A percentile compares a stretch with the other conserved stretches of the same genome.
Conservation (phyloP, 2,797 vertebrate genomes). For the Falco rusticolus region DNA sequence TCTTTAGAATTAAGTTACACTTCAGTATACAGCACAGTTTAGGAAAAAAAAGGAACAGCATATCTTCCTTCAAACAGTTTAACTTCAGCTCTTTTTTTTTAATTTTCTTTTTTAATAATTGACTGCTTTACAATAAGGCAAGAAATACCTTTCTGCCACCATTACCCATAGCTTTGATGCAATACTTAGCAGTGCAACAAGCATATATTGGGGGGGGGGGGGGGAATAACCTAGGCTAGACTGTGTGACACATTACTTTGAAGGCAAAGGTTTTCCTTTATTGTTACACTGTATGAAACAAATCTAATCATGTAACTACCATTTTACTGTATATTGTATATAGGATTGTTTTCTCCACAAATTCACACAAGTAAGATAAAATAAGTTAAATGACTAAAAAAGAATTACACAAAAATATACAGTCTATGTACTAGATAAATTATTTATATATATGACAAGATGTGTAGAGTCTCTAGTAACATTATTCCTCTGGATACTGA, state of each 20-base stretch:
- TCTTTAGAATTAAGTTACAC: conserved; percentile 14
- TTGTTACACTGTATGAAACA: conserved; percentile 69
- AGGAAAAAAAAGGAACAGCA: neutral
- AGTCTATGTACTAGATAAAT: conserved; percentile 67
- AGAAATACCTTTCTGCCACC: neutral
- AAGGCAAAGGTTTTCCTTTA: conserved; percentile 72
- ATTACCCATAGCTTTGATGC: neutral
- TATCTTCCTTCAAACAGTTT: neutral
- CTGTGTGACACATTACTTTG: conserved; percentile 60
- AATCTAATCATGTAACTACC: conserved; percentile 65
- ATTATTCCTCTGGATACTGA: conserved; percentile 64
- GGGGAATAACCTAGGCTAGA: neutral
- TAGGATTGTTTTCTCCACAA: conserved; percentile 62
- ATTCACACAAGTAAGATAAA: conserved; percentile 66
- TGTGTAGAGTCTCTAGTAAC: conserved; percentile 25
- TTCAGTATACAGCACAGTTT: neutral
- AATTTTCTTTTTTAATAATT: neutral
- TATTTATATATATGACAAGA: conserved; percentile 66
- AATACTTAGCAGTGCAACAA: neutral
- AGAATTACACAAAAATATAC: conserved; percentile 67
- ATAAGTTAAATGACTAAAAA: conserved; percentile 66
- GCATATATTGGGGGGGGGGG: neutral
- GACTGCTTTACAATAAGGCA: neutral
- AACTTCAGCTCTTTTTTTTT: neutral
- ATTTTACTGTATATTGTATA: conserved; percentile 65